These are phyloP conservation scores for Luperina testacea DNA, from an alignment of 2,888 invertebrate genomes.

Conservation along the genomic window DNA sequence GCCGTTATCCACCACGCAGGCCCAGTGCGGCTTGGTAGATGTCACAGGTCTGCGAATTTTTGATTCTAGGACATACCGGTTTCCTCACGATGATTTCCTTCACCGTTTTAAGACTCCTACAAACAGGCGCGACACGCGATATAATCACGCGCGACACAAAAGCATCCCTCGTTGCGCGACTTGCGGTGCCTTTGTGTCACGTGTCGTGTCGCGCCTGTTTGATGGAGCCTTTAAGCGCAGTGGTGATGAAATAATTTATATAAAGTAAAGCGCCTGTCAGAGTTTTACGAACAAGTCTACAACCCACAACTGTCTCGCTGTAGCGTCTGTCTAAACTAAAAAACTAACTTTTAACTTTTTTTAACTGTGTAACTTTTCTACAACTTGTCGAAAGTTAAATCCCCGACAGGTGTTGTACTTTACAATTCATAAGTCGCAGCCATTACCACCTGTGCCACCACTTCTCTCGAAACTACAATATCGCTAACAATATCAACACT, in stretches of 20 bases:
- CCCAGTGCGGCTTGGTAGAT: not conserved
- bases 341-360: too few species aligned
- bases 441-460: not conserved
- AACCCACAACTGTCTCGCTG: too few species aligned
- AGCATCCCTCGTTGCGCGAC: too few species aligned
- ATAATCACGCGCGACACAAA: too few species aligned
- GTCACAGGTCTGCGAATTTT: not conserved
- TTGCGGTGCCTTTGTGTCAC: too few species aligned
- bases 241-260: not conserved
- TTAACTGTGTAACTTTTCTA: too few species aligned
- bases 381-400: not conserved
- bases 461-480: not conserved
- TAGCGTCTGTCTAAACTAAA: too few species aligned
- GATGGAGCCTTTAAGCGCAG: too few species aligned
- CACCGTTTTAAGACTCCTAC: too few species aligned
- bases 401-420: not conserved
- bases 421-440: not conserved
- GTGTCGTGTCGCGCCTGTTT: too few species aligned
- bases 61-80: not conserved
- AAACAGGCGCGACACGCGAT: too few species aligned
- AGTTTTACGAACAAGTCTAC: too few species aligned
- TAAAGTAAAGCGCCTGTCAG: not conserved
- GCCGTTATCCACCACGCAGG: not conserved
- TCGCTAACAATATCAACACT: conserved; percentile 13
- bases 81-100: not conserved